Evolutionary conservation across 1,140 invertebrate genomes (phyloP), one percentile per base, ranked within the genome.

Genomic region (Reticulitermes speratus): DNA sequence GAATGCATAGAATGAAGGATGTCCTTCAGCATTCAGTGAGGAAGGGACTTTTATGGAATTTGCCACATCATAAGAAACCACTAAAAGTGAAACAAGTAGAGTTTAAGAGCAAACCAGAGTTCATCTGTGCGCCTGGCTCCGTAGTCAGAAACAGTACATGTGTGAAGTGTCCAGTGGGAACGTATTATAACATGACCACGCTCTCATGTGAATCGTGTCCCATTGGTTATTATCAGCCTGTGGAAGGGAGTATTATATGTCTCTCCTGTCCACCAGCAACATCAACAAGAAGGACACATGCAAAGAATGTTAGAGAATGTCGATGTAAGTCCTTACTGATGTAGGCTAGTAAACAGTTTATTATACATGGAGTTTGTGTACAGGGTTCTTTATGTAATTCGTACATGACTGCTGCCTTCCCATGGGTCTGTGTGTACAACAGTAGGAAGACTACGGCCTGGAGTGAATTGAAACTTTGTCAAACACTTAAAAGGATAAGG

Each of bases 101-200:
- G 32, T 84, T 84, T 25, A 75, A 75, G 65, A 30, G n/a, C 14
- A 30, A 8, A 30, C n/a, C 12, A 14, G n/a, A 75, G n/a, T 75
- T 30, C 25, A 30, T 75, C n/a, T 75, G 65, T 75, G 65, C 65
- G 7, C n/a, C 65, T 75, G 65, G 65, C 25, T 75, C 65, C 14
- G n/a, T 75, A 30, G 30, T 75, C 3, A 75, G n/a, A 75, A 25
- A 25, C 65, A 14, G 7, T 25, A 75, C 65, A 30, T 75, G 65
- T 75, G 94, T 95, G 19, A 93, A 93, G 88, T 96, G 95, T 89
- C 94, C 94, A 9, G 89, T 91, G 87, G 95, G 95, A 38, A 95
- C 94, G n/a, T 95, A 93, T 88, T 94, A 93, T 88, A 93, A 95
- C 90, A 89, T 90, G 0, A 91, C 92, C 6, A 89, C 87, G 23